Evolutionary conservation across 2,888 invertebrate genomes (phyloP).

Genomic region (Hydroisotoma schaefferi): DNA sequence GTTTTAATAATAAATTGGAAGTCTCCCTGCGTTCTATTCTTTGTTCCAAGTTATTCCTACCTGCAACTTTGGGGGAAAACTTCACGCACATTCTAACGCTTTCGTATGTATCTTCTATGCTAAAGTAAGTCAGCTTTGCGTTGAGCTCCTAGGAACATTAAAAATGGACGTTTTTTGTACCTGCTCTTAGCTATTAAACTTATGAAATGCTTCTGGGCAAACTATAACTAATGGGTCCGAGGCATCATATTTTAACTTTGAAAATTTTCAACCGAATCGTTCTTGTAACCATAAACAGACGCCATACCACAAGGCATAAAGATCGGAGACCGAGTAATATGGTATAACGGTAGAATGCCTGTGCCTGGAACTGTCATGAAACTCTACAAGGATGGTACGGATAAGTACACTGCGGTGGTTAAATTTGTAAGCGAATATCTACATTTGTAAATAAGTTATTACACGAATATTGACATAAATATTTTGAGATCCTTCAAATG

Average conservation of each 20-base stretch:
- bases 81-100: too few species aligned
- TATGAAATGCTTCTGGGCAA: too few species aligned
- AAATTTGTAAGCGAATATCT: conserved; percentile 30
- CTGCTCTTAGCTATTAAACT: neutral
- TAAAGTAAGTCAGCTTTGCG: too few species aligned
- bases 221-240: too few species aligned
- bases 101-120: too few species aligned
- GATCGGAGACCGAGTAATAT: conserved; percentile 29
- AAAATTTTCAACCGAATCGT: too few species aligned
- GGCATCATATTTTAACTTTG: too few species aligned
- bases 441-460: neutral
- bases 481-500: neutral
- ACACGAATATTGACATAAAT: neutral
- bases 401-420: conserved; percentile 40
- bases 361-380: conserved; percentile 28
- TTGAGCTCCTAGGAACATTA: too few species aligned
- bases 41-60: too few species aligned
- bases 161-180: neutral
- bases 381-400: conserved; percentile 35
- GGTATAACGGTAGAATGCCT: conserved; percentile 29
- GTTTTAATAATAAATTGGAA: neutral
- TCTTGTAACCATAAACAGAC: too few species aligned
- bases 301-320: conserved; percentile 32
- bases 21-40: too few species aligned
- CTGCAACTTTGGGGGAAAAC: too few species aligned